These are phyloP conservation scores for Caenorhabditis imperialis DNA, from an alignment of 2,888 invertebrate species.

Conservation along the genomic window DNA sequence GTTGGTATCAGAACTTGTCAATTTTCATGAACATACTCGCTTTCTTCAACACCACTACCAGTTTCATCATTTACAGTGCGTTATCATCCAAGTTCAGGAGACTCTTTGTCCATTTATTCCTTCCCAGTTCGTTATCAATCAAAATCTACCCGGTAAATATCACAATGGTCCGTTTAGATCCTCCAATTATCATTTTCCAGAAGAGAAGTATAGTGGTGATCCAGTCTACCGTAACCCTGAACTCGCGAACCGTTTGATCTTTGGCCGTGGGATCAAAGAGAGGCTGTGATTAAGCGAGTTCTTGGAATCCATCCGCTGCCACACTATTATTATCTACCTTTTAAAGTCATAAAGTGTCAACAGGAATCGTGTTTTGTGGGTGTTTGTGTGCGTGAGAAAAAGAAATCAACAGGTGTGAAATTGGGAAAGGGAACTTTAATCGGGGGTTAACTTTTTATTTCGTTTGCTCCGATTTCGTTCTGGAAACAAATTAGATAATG, in stretches of 20 bases:
- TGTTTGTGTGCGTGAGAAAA: too few relatives aligned
- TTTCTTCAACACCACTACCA: conserved; percentile 27
- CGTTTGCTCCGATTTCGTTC: too few relatives aligned
- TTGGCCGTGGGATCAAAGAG: neutral
- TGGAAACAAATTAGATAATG: too few relatives aligned
- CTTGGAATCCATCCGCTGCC: too few relatives aligned
- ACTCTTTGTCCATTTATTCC: conserved; percentile 11
- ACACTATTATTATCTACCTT: too few relatives aligned
- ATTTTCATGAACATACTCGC: conserved; percentile 22
- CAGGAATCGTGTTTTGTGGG: too few relatives aligned
- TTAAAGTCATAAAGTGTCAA: too few relatives aligned
- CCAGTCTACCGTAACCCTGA: conserved; percentile 3
- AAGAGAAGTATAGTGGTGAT: conserved; percentile 5
- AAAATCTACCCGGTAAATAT: conserved; percentile 6
- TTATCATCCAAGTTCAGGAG: conserved; percentile 26
- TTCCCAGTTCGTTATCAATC: conserved; percentile 1
- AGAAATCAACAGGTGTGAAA: too few relatives aligned
- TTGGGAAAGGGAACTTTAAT: too few relatives aligned
- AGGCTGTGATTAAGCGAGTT: too few relatives aligned
- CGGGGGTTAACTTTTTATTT: too few relatives aligned
- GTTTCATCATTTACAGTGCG: conserved; percentile 30
- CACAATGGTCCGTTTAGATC: neutral
- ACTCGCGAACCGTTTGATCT: conserved; percentile 4
- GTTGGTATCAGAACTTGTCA: conserved; percentile 16
- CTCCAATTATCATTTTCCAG: conserved; percentile 1